Percentiles rank a stretch among this genome's conserved stretches.
Evolutionary conservation across 2,797 vertebrate species (phyloP).

Genomic region (Parauchenoglanis punctatus): DNA sequence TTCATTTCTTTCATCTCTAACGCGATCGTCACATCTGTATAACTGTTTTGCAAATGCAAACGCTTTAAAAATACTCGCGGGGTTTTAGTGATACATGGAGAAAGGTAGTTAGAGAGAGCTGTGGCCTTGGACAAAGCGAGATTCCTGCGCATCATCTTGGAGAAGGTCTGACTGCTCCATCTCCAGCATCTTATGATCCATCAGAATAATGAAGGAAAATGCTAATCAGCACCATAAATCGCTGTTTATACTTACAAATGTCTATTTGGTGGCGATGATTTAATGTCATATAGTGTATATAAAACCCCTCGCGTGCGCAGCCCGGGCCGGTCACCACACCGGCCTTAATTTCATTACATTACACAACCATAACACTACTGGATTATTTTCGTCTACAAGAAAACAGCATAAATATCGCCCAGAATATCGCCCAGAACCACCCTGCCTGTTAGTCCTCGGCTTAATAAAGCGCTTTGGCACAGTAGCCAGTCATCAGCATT

Average conservation of each 20-base stretch:
- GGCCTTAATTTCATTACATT: slow-evolving; percentile 48
- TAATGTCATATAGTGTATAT: background rate
- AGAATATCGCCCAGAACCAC: background rate
- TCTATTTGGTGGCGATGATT: background rate
- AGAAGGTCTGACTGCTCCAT: slow-evolving; percentile 41
- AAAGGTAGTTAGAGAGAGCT: background rate
- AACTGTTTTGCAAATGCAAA: background rate
- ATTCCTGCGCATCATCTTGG: slow-evolving; percentile 52
- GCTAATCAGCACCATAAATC: background rate
- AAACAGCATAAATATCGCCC: background rate
- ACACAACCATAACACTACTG: slow-evolving; percentile 45
- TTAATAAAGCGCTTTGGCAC: background rate
- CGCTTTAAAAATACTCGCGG: background rate
- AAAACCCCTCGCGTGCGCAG: background rate
- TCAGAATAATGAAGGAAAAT: background rate
- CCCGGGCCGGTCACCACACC: slow-evolving; percentile 1
- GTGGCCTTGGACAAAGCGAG: slow-evolving; percentile 42
- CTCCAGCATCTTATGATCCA: slow-evolving; percentile 39
- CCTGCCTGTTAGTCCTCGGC: background rate
- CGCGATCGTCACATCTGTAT: slow-evolving; percentile 30
- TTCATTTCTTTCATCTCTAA: slow-evolving; percentile 42
- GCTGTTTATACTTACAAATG: background rate
- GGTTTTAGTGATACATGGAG: background rate
- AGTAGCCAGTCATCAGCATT: background rate
- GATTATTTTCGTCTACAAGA: too few species aligned